Evolutionary conservation across 2,888 invertebrate genomes (phyloP), one percentile per base, ranked within the genome.

Genomic region (Xestobium rufovillosum): DNA sequence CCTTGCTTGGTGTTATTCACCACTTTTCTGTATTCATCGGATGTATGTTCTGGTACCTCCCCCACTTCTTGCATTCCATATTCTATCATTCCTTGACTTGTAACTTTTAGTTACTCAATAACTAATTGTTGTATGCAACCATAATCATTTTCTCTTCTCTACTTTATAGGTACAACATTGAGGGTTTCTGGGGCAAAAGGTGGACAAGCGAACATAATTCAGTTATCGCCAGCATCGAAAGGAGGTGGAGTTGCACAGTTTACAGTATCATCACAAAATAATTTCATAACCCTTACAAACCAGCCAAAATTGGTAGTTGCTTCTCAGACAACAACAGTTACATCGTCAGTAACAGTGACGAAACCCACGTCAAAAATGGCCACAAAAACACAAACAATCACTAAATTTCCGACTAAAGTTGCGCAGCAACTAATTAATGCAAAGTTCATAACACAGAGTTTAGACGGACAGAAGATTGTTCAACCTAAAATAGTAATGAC

Each of bases 221-320:
- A 74, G 48, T 49, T 74, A 31, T 60, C 67, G 4, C 51, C 59
- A 3, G 55, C 61, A 10, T 61, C 64, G 19, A 55, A 59, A 19
- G 66, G 63, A 47, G 56, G 60, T 3, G 45, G 57, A 3, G 50
- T 58, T 4, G 52, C 66, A 3, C 71, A 70, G 51, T 70, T 68
- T 46, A 66, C 71, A 1, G 70, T 71, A 12, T 69, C 70, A 3
- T 66, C 69, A 3, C 69, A 71, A 51, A 70, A 68, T 32, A 72
- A 68, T 54, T 51, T 73, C 23, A 60, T 63, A 25, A 55, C 64
- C 8, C 44, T 54, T 17, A 55, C 62, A 1, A 55, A 55, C n/a
- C 63, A 65, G 48, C 63, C 62, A 8, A 64, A 64, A 53, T 47
- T 64, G 16, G 60, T 65, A 2, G 52, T 63, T 23, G 52, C 57